A percentile compares a stretch with the other conserved stretches of the same genome.
These are phyloP conservation scores for Anagrus nilaparvatae DNA, from an alignment of 1,140 invertebrate genomes.

Conservation along the genomic window DNA sequence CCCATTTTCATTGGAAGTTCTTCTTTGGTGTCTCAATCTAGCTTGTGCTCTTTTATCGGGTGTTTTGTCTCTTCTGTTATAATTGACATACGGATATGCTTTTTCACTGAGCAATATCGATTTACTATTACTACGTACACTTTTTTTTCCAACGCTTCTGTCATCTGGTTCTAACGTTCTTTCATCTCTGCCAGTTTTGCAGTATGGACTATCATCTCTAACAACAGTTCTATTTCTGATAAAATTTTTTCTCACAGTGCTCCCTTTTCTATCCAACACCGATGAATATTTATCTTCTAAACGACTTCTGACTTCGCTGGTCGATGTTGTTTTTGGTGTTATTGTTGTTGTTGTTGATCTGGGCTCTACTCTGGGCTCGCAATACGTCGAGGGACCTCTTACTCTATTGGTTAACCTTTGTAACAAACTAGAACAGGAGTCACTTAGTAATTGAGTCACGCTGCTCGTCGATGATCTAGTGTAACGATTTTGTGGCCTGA, in stretches of 20 bases:
- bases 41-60: slow-evolving; percentile 19
- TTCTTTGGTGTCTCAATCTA: too few species aligned
- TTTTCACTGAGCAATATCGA: slow-evolving; percentile 53
- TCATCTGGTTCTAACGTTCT: slow-evolving; percentile 52
- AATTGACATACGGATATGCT: slow-evolving; percentile 52
- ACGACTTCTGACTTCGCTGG: slow-evolving; percentile 45
- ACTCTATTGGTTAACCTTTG: slow-evolving; percentile 61
- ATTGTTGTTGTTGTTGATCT: not conserved
- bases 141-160: slow-evolving; percentile 37
- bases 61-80: slow-evolving; percentile 25
- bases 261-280: slow-evolving; percentile 53
- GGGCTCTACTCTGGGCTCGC: slow-evolving; percentile 12
- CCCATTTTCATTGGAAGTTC: too few species aligned
- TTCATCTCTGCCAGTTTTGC: slow-evolving; percentile 43
- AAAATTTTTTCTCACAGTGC: slow-evolving; percentile 9
- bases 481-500: slow-evolving; percentile 50
- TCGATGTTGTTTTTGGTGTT: not conserved
- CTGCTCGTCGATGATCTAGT: slow-evolving; percentile 65
- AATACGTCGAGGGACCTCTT: slow-evolving; percentile 51
- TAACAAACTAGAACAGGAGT: slow-evolving; percentile 73
- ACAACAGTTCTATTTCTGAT: not conserved
- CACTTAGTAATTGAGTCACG: slow-evolving; percentile 71
- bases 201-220: slow-evolving; percentile 28
- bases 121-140: slow-evolving; percentile 29
- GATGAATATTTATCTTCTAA: slow-evolving; percentile 66